Conservation (phyloP, 2,113 vertebrate species). For the Martes martes region DNA sequence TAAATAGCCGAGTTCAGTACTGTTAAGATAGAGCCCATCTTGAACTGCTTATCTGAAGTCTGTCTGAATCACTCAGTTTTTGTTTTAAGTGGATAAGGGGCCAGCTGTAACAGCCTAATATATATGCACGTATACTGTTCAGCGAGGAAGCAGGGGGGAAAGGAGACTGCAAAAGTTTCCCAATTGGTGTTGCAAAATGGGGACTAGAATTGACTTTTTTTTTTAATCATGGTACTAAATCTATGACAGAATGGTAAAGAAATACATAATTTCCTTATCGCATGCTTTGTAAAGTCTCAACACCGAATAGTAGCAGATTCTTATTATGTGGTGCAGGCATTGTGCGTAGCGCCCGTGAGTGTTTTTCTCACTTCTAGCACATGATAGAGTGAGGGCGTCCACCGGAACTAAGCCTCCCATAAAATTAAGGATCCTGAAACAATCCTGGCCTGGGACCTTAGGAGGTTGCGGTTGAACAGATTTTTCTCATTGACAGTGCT, state of each 20-base stretch:
- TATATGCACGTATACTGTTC: not conserved
- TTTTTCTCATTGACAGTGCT: conserved; percentile 21
- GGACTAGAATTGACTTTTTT: not conserved
- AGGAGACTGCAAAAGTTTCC: not conserved
- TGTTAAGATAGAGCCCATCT: conserved; percentile 14
- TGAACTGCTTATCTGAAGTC: conserved; percentile 9
- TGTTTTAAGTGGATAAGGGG: conserved; percentile 29
- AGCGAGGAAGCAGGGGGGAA: not conserved
- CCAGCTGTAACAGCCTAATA: not conserved
- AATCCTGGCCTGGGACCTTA: not conserved
- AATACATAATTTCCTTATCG: not conserved
- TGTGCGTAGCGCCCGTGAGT: not conserved
- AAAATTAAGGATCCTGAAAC: not conserved
- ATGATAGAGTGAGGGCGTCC: not conserved
- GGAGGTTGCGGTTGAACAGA: not conserved
- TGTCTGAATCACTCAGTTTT: conserved; percentile 28
- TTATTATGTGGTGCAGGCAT: not conserved
- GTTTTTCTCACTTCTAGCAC: not conserved
- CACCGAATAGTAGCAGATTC: not conserved
- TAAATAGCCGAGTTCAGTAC: not conserved
- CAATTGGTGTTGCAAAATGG: not conserved
- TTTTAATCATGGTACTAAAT: not conserved
- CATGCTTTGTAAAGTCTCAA: conserved; percentile 21
- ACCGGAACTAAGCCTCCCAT: not conserved
- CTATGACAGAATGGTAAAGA: conserved; percentile 1